Evolutionary conservation across 1,140 invertebrate genomes (phyloP).

Genomic region (Armadillidium nasatum): DNA sequence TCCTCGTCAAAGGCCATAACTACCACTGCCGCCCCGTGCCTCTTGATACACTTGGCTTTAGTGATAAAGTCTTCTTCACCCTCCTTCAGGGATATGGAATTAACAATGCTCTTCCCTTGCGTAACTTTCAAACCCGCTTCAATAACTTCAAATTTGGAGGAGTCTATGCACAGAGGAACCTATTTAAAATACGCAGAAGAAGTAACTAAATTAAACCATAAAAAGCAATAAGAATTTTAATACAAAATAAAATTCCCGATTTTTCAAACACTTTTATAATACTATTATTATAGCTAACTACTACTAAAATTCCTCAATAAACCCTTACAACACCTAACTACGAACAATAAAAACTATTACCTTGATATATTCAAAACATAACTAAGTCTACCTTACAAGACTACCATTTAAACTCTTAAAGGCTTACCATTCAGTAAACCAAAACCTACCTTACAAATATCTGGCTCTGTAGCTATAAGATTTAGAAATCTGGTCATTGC

Average conservation of each 20-base stretch:
- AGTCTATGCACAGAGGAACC: slow-evolving; percentile 59
- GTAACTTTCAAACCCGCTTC: slow-evolving; percentile 59
- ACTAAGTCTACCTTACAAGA: no score
- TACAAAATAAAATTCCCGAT: background rate
- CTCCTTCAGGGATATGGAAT: slow-evolving; percentile 59
- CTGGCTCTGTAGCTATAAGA: slow-evolving; percentile 56
- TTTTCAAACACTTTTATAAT: no score
- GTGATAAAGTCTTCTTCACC: slow-evolving; percentile 57
- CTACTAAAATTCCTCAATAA: no score
- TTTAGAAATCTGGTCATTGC: slow-evolving; percentile 61
- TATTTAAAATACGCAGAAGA: slow-evolving; percentile 40
- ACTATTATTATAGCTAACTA: no score
- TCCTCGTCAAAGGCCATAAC: slow-evolving; percentile 57
- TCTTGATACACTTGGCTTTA: slow-evolving; percentile 51
- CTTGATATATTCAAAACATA: no score
- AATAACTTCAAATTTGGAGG: slow-evolving; percentile 53
- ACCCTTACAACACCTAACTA: no score
- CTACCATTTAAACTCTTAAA: no score
- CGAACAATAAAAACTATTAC: no score
- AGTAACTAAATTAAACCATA: background rate
- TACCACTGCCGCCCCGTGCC: slow-evolving; percentile 60
- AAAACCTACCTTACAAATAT: slow-evolving; percentile 56
- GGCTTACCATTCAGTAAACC: slow-evolving; percentile 26
- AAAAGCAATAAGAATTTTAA: background rate
- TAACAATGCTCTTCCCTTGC: slow-evolving; percentile 62